Evolutionary conservation across 2,113 vertebrate genomes (phyloP), one percentile per base, ranked within the genome.

Genomic region (Hippoglossus stenolepis): DNA sequence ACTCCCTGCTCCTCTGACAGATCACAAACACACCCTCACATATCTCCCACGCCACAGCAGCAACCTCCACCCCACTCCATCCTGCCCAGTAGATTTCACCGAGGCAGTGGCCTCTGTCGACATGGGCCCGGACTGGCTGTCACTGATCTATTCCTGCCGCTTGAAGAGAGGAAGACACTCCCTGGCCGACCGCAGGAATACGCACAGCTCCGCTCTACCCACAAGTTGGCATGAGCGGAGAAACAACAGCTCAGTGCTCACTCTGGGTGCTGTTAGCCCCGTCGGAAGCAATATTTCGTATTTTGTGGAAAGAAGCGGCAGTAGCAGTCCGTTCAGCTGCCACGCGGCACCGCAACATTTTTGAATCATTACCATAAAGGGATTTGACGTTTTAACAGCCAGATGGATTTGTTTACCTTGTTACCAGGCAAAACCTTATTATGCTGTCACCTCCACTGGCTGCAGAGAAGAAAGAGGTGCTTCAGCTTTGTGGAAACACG

Each of bases 131-230:
- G 93, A 90, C 87, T 84, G 38, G 13, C 86, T 82, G 88, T 92
- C 93, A 89, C 85, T 79, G 89, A 91, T 89, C 85, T 91, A 86
- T 90, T 89, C 86, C 88, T 90, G 91, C 84, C 53, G 26, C 81
- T 84, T 81, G 76, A 89, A 84, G 78, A 61, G 72, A 88, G 89
- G 87, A 90, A 89, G 85, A 83, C 81, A 84, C 90, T 91, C 87
- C 83, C 89, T 77, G 76, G 77, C 81, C 65, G 18, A 80, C 59
- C 62, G 7, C 60, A 86, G 84, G 92, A 85, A 81, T 67, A 76
- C 68, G 6, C 56, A 73, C 61, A 21, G 72, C 77, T 81, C 78
- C 79, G 35, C 17, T 49, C 60, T 75, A 71, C 65, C 83, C 85
- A 92, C 85, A 87, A 79, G 83, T 56, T 73, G 72, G 61, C 74